Evolutionary conservation across 2,113 vertebrate genomes (phyloP).

Genomic region (Gymnogyps californianus): DNA sequence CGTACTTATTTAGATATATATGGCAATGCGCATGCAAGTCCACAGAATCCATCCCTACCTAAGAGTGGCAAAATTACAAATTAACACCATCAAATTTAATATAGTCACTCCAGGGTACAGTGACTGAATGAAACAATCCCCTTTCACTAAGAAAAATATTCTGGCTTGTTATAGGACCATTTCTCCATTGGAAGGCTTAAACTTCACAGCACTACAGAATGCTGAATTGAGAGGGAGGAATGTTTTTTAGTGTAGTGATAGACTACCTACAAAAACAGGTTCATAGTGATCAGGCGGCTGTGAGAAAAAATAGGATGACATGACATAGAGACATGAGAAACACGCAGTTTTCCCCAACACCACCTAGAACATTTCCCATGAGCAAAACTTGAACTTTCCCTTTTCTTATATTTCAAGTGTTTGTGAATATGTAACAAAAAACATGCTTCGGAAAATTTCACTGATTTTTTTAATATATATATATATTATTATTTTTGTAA

Average conservation of each 20-base stretch:
- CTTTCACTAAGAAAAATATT: background rate
- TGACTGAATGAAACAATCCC: background rate
- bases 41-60: background rate
- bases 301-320: background rate
- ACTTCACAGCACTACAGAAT: background rate
- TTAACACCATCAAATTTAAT: background rate
- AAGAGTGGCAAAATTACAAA: background rate
- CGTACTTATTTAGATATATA: rapidly evolving
- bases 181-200: background rate
- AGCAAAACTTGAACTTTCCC: background rate
- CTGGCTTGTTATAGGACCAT: background rate
- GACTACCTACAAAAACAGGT: background rate
- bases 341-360: rapidly evolving
- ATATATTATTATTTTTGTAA: background rate
- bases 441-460: background rate
- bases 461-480: background rate
- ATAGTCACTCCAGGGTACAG: background rate
- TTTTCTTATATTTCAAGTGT: background rate
- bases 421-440: background rate
- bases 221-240: background rate
- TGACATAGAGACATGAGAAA: background rate
- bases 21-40: background rate
- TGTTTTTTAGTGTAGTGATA: background rate
- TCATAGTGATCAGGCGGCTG: background rate
- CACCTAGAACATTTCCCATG: rapidly evolving